Evolutionary conservation across 2,888 invertebrate genomes (phyloP).

Genomic region (Saturnia japonica): DNA sequence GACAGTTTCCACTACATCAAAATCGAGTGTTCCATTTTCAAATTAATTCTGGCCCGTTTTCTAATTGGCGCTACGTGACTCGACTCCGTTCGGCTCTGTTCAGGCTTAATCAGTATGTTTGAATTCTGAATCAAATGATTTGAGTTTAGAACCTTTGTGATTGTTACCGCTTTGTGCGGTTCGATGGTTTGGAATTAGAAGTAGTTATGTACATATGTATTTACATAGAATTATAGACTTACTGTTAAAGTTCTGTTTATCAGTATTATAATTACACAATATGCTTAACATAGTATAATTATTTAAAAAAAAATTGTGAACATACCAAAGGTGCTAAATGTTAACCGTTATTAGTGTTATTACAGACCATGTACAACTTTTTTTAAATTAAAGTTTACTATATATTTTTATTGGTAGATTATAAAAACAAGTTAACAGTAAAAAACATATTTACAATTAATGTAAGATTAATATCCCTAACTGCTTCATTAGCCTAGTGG

Average conservation of each 20-base stretch:
- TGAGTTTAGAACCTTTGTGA: conserved; percentile 57
- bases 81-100: conserved; percentile 41
- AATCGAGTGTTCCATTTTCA: conserved; percentile 79
- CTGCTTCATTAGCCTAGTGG: no score
- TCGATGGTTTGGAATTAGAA: conserved; percentile 36
- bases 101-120: conserved; percentile 66
- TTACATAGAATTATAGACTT: not conserved
- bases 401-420: no score
- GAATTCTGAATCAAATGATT: conserved; percentile 68
- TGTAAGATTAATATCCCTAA: no score
- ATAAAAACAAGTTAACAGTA: no score
- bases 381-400: no score
- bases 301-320: no score
- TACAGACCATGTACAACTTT: no score
- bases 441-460: no score
- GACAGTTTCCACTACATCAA: conserved; percentile 79
- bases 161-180: conserved; percentile 50
- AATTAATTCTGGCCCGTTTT: conserved; percentile 74
- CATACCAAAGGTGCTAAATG: no score
- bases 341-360: no score
- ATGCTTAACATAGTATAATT: not conserved
- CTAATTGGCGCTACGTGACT: conserved; percentile 81
- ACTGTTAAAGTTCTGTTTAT: not conserved
- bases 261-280: not conserved
- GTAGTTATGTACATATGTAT: conserved; percentile 37